Evolutionary conservation across 30 jellyfish, hydroid and myxozoan species (phyloP).

Genomic region (Hydractinia echinata): DNA sequence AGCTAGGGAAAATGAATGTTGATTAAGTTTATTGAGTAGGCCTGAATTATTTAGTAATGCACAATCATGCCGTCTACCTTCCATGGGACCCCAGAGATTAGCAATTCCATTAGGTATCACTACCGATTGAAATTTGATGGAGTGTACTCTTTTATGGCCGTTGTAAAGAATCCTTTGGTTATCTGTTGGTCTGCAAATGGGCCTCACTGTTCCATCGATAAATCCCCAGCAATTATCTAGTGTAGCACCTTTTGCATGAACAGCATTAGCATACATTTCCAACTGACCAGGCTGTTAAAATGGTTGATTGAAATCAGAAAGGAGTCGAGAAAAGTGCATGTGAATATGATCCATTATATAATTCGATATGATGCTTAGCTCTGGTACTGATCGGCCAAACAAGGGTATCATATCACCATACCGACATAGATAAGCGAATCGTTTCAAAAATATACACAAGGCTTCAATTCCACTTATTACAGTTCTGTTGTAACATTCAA

Average conservation of each 20-base stretch:
- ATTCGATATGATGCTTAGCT: slow-evolving; percentile 35
- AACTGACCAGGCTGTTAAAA: slow-evolving; percentile 40
- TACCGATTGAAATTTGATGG: too few species aligned
- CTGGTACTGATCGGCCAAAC: slow-evolving; percentile 41
- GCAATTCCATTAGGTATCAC: too few species aligned
- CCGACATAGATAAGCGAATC: slow-evolving; percentile 48
- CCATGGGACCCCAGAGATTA: too few species aligned
- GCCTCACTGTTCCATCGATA: too few species aligned
- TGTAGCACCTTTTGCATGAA: slow-evolving; percentile 37
- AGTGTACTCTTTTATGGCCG: too few species aligned
- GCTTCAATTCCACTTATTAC: slow-evolving; percentile 9
- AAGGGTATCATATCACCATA: slow-evolving; percentile 48
- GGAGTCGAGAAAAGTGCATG: slow-evolving; percentile 1
- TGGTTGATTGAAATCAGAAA: slow-evolving; percentile 27
- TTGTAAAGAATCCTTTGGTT: too few species aligned
- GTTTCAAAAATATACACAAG: too few species aligned
- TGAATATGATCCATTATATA: slow-evolving; percentile 22
- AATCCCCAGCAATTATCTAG: slow-evolving; percentile 1
- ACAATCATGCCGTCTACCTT: too few species aligned
- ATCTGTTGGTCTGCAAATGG: slow-evolving; percentile 9
- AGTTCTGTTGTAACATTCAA: slow-evolving; percentile 35
- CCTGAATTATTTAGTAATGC: too few species aligned
- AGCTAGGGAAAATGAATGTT: too few species aligned
- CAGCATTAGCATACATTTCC: slow-evolving; percentile 28
- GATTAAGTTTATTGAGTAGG: too few species aligned